These are phyloP conservation scores for Dermatemys mawii DNA, from an alignment of 2,113 vertebrate species.

Conservation along the genomic window DNA sequence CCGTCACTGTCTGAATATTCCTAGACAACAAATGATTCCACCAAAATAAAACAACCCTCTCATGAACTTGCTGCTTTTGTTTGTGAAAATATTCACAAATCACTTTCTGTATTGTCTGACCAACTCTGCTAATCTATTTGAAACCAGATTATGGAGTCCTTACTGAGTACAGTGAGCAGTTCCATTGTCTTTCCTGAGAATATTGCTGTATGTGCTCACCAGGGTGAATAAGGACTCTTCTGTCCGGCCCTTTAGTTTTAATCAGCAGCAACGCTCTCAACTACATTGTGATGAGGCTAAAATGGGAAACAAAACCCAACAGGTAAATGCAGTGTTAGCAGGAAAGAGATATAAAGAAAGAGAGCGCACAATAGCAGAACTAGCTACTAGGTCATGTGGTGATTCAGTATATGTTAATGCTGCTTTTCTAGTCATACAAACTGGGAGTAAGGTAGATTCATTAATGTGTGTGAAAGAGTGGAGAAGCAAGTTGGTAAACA, in stretches of 20 bases:
- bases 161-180: not conserved
- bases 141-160: not conserved
- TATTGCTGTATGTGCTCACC: accelerated
- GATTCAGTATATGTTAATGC: not conserved
- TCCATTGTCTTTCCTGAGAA: not conserved
- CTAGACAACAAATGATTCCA: constrained; percentile 21
- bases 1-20: not conserved
- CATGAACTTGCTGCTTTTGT: not conserved
- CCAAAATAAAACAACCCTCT: not conserved
- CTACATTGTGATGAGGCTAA: accelerated
- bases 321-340: not conserved
- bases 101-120: not conserved
- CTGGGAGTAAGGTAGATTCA: accelerated
- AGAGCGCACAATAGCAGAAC: not conserved
- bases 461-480: accelerated
- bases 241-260: not conserved
- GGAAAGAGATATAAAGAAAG: not conserved
- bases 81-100: not conserved
- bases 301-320: not conserved
- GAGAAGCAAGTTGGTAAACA: not conserved
- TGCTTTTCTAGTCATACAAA: not conserved
- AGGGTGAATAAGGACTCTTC: accelerated
- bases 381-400: not conserved
- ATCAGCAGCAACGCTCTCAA: not conserved
- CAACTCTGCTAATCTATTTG: not conserved